Conservation (phyloP, 2,797 vertebrate species). For the Tragopan temminckii region DNA sequence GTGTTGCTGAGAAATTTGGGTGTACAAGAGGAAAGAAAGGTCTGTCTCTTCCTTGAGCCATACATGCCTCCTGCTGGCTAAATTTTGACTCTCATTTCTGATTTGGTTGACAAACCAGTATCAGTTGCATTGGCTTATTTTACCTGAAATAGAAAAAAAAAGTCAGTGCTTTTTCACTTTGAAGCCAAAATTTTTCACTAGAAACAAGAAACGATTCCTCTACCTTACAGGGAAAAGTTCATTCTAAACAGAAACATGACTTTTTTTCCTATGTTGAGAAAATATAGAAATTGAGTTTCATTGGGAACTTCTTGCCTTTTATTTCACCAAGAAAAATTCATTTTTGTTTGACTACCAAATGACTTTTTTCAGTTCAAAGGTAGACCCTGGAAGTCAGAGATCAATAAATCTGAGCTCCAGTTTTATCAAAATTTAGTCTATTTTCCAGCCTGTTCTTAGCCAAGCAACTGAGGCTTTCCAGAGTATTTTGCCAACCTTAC, state of each 20-base stretch:
- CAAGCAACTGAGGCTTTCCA: not conserved
- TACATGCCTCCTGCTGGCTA: constrained; percentile 18
- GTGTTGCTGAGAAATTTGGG: not conserved
- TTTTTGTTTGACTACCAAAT: not conserved
- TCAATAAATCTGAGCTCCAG: not conserved
- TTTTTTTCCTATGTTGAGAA: not conserved
- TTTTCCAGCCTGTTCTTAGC: not conserved
- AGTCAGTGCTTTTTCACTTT: not conserved
- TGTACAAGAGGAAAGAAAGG: not conserved
- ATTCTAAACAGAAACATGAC: not conserved
- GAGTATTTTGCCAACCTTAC: not conserved
- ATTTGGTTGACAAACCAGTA: not conserved
- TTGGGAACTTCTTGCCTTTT: not conserved
- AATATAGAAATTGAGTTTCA: not conserved
- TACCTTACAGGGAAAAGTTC: not conserved
- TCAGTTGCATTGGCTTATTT: not conserved
- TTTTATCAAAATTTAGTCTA: not conserved
- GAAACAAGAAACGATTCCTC: not conserved
- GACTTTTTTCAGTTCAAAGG: not conserved
- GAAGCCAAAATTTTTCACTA: not conserved
- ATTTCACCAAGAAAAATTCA: not conserved
- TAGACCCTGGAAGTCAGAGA: not conserved
- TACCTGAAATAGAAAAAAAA: not conserved
- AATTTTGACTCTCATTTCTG: not conserved
- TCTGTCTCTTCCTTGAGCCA: not conserved